Evolutionary conservation across 2,888 invertebrate genomes (phyloP).

Genomic region (Reticulitermes lucifugus): DNA sequence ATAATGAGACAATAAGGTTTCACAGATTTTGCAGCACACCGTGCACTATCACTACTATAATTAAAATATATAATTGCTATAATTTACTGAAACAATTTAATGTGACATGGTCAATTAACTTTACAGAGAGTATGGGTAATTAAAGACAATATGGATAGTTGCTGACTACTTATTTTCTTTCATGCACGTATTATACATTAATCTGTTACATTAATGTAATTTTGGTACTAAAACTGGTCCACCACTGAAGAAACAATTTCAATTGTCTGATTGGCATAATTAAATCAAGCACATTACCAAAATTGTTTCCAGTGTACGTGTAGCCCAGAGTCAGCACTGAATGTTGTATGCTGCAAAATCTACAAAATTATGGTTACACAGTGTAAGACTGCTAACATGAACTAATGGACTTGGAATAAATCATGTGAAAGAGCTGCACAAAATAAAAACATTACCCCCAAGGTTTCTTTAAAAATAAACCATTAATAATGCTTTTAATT

Average conservation of each 20-base stretch:
- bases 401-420: constrained; percentile 19
- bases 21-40: not conserved
- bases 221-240: not conserved
- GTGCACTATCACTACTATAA: not conserved
- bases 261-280: not conserved
- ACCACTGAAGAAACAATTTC: not conserved
- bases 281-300: not conserved
- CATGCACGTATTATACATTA: not conserved
- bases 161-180: not conserved
- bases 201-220: not conserved
- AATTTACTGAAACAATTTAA: not conserved
- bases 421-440: constrained; percentile 6
- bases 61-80: not conserved
- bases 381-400: not conserved
- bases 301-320: not conserved
- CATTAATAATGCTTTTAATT: not conserved
- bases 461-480: not conserved
- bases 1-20: not conserved
- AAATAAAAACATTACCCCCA: not conserved
- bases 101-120: not conserved
- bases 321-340: not conserved
- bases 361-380: not conserved
- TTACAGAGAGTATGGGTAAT: not conserved
- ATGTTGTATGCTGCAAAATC: constrained; percentile 8
- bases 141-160: not conserved